Evolutionary conservation across 2,888 invertebrate genomes (phyloP).

Genomic region (Chrysomela aeneicollis): DNA sequence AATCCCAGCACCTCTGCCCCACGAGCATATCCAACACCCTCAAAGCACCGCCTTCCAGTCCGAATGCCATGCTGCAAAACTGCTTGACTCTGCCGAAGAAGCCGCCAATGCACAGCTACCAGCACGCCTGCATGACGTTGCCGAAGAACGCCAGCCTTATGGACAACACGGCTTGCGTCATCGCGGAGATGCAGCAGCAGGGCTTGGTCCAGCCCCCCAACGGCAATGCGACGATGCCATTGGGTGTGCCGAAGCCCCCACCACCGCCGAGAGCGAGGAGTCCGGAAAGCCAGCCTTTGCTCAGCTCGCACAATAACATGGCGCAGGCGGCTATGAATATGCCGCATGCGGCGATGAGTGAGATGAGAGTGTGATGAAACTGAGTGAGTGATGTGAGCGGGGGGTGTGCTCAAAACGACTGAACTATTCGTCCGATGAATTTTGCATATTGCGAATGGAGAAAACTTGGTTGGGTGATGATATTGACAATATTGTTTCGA

Average conservation of each 20-base stretch:
- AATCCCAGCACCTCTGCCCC: conserved; percentile 64
- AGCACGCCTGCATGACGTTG: conserved; percentile 63
- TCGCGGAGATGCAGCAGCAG: conserved; percentile 67
- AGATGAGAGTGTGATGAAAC: conserved; percentile 86
- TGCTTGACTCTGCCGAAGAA: conserved; percentile 65
- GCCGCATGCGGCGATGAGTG: conserved; percentile 85
- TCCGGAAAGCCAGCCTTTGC: conserved; percentile 66
- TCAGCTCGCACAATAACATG: conserved; percentile 60
- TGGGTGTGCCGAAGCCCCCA: conserved; percentile 67
- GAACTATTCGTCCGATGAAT: conserved; percentile 49
- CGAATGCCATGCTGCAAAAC: conserved; percentile 65
- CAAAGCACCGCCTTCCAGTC: conserved; percentile 69
- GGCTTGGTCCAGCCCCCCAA: conserved; percentile 69
- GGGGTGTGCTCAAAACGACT: conserved; percentile 43
- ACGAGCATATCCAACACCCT: conserved; percentile 65
- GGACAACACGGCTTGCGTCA: conserved; percentile 64
- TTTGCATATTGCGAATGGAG: conserved; percentile 18
- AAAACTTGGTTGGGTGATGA: too few relatives aligned
- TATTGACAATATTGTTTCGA: too few relatives aligned
- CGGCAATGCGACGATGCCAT: conserved; percentile 66
- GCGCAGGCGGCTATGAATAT: conserved; percentile 67
- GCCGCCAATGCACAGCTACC: conserved; percentile 57
- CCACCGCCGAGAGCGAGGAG: conserved; percentile 67
- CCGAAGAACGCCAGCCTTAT: conserved; percentile 67
- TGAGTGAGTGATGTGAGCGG: conserved; percentile 23